Base-by-base conservation (phyloP, 2,113 vertebrate species). In the Lepus timidus region DNA sequence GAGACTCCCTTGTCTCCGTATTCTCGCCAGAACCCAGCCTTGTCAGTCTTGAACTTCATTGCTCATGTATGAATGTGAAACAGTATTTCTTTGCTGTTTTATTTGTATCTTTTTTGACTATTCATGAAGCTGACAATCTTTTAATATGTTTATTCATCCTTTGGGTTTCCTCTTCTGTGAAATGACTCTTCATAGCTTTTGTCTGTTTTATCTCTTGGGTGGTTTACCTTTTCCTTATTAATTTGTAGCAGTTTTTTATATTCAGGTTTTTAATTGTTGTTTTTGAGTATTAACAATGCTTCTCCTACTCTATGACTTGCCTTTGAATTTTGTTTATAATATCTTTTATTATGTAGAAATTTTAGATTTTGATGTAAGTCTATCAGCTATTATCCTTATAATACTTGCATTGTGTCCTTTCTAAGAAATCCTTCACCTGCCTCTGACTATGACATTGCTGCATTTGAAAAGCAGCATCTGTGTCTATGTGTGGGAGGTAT, bases 321-420 rank as follows among this genome's bases (percentile, higher is more conserved):
- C 52, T 95, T 93, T 95, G 62, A 80, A 74, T 76, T 76, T 92
- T 86, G 61, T 14, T 94, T 80, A 51, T 73, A 36, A 86, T 90
- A 31, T 6, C n/a, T 79, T 85, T 91, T 62, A 36, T 85, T 74
- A 62, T 52, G 39, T 36, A 68, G 25, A 88, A 86, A 6, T 93
- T 29, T 88, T 71, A 67, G 58, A 61, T 33, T 92, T 92, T 71
- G 29, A 62, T 89, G 20, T 74, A 93, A 74, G 44, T 71, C 71
- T 88, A 75, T 74, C 12, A 52, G 12, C 65, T 79, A 10, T 36
- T 85, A 49, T 81, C 52, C 49, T 96, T 67, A 36, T 6, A 9
- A 74, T 39, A 51, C 55, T 44, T 52, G 17, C 44, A 58, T 82
- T n/a, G 4, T 55, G 31, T 74, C 58, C 25, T 91, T 1, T 71